Evolutionary conservation across 2,113 vertebrate genomes (phyloP).

Genomic region (Orcinus orca): DNA sequence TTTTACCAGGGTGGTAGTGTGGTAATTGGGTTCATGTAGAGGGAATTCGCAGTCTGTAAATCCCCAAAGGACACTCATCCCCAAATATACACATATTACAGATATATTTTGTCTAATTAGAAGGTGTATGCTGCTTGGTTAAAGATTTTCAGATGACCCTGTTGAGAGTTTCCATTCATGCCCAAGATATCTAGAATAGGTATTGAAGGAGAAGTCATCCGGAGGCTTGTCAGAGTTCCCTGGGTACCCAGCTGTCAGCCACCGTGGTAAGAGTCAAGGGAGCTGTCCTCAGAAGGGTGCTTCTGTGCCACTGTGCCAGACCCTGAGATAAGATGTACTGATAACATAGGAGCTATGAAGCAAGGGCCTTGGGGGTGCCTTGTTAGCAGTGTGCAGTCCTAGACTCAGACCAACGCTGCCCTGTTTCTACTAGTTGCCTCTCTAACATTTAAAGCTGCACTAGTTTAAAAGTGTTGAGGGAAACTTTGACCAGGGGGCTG

Average conservation of each 20-base stretch:
- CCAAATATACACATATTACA: not conserved
- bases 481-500: not conserved
- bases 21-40: not conserved
- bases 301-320: too few relatives aligned
- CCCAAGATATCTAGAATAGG: not conserved
- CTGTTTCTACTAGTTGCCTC: not conserved
- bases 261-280: not conserved
- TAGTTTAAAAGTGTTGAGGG: not conserved
- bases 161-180: not conserved
- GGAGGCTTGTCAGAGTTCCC: not conserved
- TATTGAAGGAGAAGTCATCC: not conserved
- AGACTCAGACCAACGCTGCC: not conserved
- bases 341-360: fast-evolving
- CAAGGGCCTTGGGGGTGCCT: fast-evolving
- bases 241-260: too few relatives aligned
- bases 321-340: not conserved
- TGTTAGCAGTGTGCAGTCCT: fast-evolving
- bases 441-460: not conserved
- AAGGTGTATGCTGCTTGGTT: not conserved
- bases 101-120: not conserved
- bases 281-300: not conserved
- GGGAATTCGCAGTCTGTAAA: not conserved
- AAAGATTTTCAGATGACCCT: not conserved
- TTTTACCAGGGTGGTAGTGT: not conserved
- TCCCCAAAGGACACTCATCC: not conserved